Evolutionary conservation across 1,140 invertebrate genomes (phyloP).

Genomic region (Trissolcus basalis): DNA sequence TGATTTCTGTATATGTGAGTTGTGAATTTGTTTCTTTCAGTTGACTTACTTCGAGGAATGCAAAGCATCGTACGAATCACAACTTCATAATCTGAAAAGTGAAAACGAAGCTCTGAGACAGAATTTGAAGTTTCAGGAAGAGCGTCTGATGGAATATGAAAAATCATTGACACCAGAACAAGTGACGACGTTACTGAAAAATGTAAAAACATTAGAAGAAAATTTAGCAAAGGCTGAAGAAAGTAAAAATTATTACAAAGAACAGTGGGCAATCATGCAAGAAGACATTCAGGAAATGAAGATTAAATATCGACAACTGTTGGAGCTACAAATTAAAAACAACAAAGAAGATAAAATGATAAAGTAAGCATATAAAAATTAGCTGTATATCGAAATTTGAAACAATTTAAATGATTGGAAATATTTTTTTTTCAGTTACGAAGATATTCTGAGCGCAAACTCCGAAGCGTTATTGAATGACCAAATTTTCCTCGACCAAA

Average conservation of each 20-base stretch:
- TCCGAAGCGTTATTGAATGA: constrained; percentile 66
- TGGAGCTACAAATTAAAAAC: constrained; percentile 73
- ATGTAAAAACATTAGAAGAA: constrained; percentile 77
- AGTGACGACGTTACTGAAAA: constrained; percentile 71
- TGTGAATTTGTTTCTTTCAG: constrained; percentile 50
- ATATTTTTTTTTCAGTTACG: constrained; percentile 61
- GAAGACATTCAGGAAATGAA: constrained; percentile 77
- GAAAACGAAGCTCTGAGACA: constrained; percentile 72
- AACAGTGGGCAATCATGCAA: constrained; percentile 78
- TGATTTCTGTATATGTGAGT: not conserved
- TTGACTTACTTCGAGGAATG: constrained; percentile 64
- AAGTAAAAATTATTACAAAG: constrained; percentile 79
- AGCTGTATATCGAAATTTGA: not conserved
- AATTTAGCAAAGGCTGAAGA: constrained; percentile 76
- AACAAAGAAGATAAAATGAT: constrained; percentile 72
- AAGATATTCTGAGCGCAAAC: constrained; percentile 67
- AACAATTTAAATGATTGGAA: not conserved
- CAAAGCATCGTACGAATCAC: constrained; percentile 64
- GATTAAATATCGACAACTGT: constrained; percentile 70
- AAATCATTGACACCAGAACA: constrained; percentile 74
- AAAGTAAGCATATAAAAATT: constrained; percentile 64
- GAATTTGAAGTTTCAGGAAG: constrained; percentile 65
- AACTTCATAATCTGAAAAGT: constrained; percentile 65
- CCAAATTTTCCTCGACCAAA: constrained; percentile 63
- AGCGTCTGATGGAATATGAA: constrained; percentile 68